Evolutionary conservation across 2,113 vertebrate genomes (phyloP), one percentile per base, ranked within the genome.

Genomic region (Pipra filicauda): DNA sequence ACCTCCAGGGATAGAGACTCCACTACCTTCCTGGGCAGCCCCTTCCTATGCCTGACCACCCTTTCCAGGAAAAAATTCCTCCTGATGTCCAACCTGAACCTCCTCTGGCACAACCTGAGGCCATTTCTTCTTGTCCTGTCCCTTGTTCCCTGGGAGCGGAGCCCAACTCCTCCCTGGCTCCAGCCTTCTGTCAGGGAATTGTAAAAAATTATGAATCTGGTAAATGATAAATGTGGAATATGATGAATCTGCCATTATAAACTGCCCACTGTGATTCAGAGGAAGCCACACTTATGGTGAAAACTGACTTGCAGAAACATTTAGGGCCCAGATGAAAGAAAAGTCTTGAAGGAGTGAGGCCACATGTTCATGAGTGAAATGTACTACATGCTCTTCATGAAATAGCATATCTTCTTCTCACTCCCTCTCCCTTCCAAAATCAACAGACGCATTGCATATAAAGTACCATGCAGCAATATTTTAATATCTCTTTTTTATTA

Each of bases 161-260:
- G 5, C 10, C 27, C 0, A 0, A 27, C 2, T 4, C 17, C 4
- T 31, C 6, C 26, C 22, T 14, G 22, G 14, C 24, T 61, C 11
- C 35, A 16, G 24, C 2, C 22, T 54, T 28, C 15, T 7, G 4
- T 3, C 27, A 12, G 33, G 31, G 7, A n/a, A 21, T 3, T 19
- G 37, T 5, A 23, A 33, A 33, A 59, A 69, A 44, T 0, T 0
- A 39, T 8, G 14, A 8, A 48, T 12, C 8, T 31, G 9, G 43
- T 41, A 41, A 62, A 21, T 5, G 4, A 27, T 21, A 21, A 27
- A 46, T 20, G 9, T 13, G 24, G 19, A 15, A 46, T 8, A 5
- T n/a, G 39, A 33, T 15, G 7, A 69, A 57, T 33, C 31, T 22
- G 13, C 15, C 14, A 7, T 11, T 28, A 24, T 21, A 73, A 70